These are phyloP conservation scores for Aleiodes testaceus DNA, from an alignment of 2,888 invertebrate species.

Conservation along the genomic window DNA sequence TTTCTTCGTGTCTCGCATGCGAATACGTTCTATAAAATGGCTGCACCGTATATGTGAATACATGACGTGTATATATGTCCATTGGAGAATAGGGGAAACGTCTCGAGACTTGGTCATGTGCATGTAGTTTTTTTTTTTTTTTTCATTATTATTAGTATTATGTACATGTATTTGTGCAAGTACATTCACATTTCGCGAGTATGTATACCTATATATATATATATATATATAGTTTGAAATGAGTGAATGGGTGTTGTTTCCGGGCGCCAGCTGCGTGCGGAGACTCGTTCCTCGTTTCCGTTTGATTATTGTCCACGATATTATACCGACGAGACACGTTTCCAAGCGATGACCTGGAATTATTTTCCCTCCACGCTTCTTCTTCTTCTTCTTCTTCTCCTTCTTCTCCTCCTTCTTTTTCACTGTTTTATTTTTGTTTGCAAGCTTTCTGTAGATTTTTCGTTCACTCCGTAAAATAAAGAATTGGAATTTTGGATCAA, in stretches of 20 bases:
- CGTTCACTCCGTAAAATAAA: neutral
- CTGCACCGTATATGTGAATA: conserved; percentile 30
- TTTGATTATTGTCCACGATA: conserved; percentile 58
- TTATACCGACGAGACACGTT: conserved; percentile 23
- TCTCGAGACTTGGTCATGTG: conserved; percentile 26
- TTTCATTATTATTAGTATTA: conserved; percentile 9
- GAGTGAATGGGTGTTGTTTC: conserved; percentile 53
- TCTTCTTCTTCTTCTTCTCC: conserved; percentile 5
- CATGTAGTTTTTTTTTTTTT: conserved; percentile 19
- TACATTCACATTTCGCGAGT: conserved; percentile 22
- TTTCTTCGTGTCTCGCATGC: conserved; percentile 41
- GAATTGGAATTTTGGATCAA: neutral
- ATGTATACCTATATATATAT: conserved; percentile 32
- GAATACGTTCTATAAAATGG: conserved; percentile 39
- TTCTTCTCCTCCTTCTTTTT: neutral
- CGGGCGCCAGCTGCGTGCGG: conserved; percentile 60
- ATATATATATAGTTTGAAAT: conserved; percentile 5
- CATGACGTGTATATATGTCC: conserved; percentile 24
- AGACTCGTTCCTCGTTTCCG: conserved; percentile 60
- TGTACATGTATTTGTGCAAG: conserved; percentile 19
- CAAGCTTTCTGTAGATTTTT: neutral
- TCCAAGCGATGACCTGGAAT: conserved; percentile 29
- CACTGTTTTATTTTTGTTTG: neutral
- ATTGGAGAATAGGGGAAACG: conserved; percentile 23
- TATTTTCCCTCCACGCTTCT: neutral